Conservation (phyloP, 2,888 invertebrate genomes). For the Kryphioiulus occultus region DNA sequence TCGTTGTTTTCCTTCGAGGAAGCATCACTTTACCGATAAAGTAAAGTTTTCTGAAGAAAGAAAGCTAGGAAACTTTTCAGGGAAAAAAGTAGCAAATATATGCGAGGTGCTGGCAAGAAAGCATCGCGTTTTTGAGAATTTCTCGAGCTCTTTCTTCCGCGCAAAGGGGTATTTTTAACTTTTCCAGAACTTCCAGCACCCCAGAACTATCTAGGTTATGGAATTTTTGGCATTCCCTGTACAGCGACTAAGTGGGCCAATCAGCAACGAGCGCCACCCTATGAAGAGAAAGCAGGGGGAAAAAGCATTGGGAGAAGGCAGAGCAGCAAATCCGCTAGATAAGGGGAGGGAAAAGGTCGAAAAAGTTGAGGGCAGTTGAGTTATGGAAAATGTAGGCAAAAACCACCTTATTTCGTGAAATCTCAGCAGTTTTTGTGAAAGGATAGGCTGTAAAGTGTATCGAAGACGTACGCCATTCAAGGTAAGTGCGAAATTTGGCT, state of each 20-base stretch:
- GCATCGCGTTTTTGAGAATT: neutral
- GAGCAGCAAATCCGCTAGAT: neutral
- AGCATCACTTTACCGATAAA: too few relatives aligned
- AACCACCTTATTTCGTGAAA: neutral
- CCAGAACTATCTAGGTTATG: neutral
- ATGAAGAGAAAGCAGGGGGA: neutral
- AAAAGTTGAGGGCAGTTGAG: neutral
- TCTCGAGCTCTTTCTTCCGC: neutral
- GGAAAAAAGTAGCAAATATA: too few relatives aligned
- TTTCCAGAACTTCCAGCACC: neutral
- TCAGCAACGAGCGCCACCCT: neutral
- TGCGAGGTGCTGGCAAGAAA: too few relatives aligned
- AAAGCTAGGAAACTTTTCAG: neutral
- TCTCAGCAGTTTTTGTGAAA: neutral
- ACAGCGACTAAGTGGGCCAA: neutral
- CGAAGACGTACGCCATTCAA: neutral
- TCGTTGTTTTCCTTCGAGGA: too few relatives aligned
- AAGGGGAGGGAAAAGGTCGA: conserved; percentile 43
- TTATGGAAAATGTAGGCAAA: conserved; percentile 27
- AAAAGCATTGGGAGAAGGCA: neutral
- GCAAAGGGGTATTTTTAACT: neutral
- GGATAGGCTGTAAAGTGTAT: neutral
- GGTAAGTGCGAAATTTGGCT: neutral
- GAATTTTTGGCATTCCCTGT: neutral
- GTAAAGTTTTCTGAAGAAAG: neutral